Base-by-base conservation (phyloP, 1,140 invertebrate genomes). In the Drosophila tsacasi region DNA sequence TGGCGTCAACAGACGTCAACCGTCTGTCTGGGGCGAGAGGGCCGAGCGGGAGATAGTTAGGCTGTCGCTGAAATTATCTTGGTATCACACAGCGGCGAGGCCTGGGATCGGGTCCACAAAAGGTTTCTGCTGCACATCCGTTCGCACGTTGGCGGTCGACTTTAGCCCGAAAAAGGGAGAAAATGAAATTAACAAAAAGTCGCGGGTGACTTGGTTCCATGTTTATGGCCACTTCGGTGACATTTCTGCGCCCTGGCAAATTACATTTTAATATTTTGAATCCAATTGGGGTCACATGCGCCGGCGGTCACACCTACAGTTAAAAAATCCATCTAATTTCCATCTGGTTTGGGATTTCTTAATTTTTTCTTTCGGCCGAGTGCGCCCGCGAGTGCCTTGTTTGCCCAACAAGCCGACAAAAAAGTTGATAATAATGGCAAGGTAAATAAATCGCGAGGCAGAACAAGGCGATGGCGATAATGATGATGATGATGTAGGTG, bases 231-330 rank as follows among this genome's bases (percentile, higher is more conserved):
- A 69, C 61, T 83, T 52, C 40, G 77, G 58, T 84, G 84, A 89
- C 81, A 89, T 72, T 76, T 75, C 23, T 52, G 21, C 47, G 68
- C 65, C 46, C 76, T 65, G 81, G 52, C 58, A 89, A 89, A 90
- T 81, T 78, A 62, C 52, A 66, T 78, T 81, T 79, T 84, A 81
- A 89, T 77, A 68, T 90, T 78, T 76, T 58, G 47, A 37, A 64
- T 71, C 81, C 85, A 89, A 89, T 89, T 89, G 81, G 85, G 85
- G 85, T 89, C 85, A 89, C 75, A 89, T 90, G 85, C 81, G 78
- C 83, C 66, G 81, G 50, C 76, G 75, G 85, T 85, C 85, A 79
- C 85, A 81, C 85, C 85, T 71, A 76, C 72, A 54, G 61, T 42
- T 63, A 49, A 59, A 71, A 62, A 60, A 27, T 58, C 39, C 57